These are phyloP conservation scores for Epistrophella euchroma DNA, from an alignment of 2,888 invertebrate genomes.

Conservation along the genomic window DNA sequence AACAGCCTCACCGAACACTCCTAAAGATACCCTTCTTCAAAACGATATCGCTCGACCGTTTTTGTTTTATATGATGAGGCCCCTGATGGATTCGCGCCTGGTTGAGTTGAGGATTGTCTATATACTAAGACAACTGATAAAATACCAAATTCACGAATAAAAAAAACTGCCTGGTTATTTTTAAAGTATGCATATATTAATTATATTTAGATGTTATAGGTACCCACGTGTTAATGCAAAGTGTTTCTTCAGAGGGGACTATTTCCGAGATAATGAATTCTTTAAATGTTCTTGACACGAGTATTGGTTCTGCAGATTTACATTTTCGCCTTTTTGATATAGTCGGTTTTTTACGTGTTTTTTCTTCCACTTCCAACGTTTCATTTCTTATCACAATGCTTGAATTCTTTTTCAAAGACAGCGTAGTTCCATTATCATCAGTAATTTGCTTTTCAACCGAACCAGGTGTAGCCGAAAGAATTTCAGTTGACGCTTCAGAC, in stretches of 20 bases:
- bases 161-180: background rate
- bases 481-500: background rate
- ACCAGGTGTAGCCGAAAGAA: background rate
- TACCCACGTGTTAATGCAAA: constrained; percentile 56
- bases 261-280: constrained; percentile 15
- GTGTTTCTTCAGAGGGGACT: background rate
- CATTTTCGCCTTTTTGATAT: constrained; percentile 81
- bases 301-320: constrained; percentile 82
- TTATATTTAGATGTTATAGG: background rate
- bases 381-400: constrained; percentile 8
- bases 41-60: too few species aligned
- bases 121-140: too few species aligned
- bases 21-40: too few species aligned
- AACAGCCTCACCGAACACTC: too few species aligned
- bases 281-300: constrained; percentile 75
- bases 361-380: constrained; percentile 79
- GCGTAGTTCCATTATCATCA: background rate
- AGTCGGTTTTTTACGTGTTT: constrained; percentile 79
- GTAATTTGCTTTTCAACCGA: background rate
- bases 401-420: background rate
- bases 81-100: too few species aligned
- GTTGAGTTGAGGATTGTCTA: too few species aligned
- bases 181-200: background rate
- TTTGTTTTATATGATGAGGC: too few species aligned
- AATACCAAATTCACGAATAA: background rate